Percentiles rank a stretch among this genome's conserved stretches.
phyloP scores from a whole-genome alignment of 2,113 vertebrate species.

The Dicaeum eximium region DNA sequence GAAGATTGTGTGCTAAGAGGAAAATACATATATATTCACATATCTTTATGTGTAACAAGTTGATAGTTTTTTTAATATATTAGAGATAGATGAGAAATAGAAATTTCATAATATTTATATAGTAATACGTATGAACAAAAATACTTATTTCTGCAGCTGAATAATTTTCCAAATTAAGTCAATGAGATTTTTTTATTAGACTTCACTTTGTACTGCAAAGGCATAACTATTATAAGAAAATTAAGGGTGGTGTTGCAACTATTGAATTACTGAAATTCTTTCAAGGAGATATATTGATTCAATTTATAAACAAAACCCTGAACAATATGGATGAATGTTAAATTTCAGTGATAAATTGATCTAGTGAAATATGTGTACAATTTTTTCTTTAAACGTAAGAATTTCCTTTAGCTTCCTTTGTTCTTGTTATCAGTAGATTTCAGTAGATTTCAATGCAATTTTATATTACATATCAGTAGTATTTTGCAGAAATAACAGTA shows the following conservation, averaged over 20 bases:
- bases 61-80: not conserved
- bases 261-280: not conserved
- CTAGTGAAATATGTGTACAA: not conserved
- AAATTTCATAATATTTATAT: not conserved
- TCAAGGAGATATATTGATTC: not conserved
- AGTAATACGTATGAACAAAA: not conserved
- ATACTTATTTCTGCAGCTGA: not conserved
- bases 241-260: accelerated
- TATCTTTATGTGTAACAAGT: not conserved
- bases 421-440: not conserved
- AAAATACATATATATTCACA: not conserved
- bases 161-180: not conserved
- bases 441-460: not conserved
- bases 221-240: not conserved
- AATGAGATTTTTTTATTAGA: not conserved
- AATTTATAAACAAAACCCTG: not conserved
- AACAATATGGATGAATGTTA: not conserved
- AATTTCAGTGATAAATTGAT: not conserved
- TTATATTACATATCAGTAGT: not conserved
- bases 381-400: not conserved
- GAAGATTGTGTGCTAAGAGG: not conserved
- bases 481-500: not conserved
- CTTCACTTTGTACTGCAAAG: not conserved
- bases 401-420: not conserved
- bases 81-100: not conserved